Base-by-base conservation (phyloP, 2,113 vertebrate genomes). In the Corythoichthys haematopterus region DNA sequence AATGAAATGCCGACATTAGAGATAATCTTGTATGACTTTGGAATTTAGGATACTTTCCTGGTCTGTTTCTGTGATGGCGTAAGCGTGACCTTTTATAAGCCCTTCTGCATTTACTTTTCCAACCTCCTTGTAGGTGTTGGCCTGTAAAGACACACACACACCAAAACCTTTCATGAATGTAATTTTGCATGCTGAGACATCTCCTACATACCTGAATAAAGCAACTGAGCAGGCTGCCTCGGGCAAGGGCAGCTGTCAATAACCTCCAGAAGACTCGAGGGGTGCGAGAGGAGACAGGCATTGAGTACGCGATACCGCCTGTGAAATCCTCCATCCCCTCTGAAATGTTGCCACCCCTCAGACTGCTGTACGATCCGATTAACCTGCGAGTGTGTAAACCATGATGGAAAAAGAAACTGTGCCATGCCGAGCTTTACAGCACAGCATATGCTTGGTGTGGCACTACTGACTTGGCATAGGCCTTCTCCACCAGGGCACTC, bases 291-390 rank as follows among this genome's bases (percentile, higher is more conserved):
- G 84, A 76, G 28, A 91, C 74, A 0, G 72, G 38, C 51, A 89
- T 36, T 0, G 88, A 78, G 79, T 87, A 87, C 0, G 91, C 92
- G 5, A 94, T 92, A 33, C 93, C 93, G 0, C 93, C 92, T 0
- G 93, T 93, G 73, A 94, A 93, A 64, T 94, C 93, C 72, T 93
- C 92, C 92, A 94, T 92, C 12, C 89, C 92, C 74, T 93, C 93
- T 0, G 93, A 91, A 62, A 93, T 92, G 45, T 90, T 91, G 0
- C 93, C 93, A 5, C 92, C 92, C 62, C 88, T 90, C 75, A 94
- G 85, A 74, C 91, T 90, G 46, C 83, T 77, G 1, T 94, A 94
- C 14, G 81, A 90, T 12, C 93, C 92, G 1, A 88, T 77, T 28
- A 94, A 75, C 87, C 93, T 94, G 50, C 53, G 70, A 5, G 64